phyloP scores from a whole-genome alignment of 2,797 vertebrate species.

The Lophius americanus region DNA sequence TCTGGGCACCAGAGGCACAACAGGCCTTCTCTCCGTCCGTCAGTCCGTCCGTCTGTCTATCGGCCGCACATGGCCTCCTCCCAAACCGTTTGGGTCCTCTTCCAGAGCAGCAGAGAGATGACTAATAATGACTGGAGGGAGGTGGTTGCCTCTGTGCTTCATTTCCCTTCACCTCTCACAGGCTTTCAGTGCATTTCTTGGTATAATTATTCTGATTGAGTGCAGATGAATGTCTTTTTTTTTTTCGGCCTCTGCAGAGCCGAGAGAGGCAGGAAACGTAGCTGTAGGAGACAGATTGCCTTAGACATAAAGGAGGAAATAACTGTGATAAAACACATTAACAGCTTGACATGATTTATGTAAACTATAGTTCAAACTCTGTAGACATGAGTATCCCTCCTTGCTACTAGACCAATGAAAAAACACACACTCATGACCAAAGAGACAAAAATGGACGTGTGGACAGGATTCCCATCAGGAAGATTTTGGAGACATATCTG shows the following conservation, averaged over 20 bases:
- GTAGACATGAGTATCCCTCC: conserved; percentile 12
- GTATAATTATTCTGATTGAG: conserved; percentile 76
- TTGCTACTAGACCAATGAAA: conserved; percentile 7
- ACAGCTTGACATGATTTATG: conserved; percentile 52
- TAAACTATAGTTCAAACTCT: conserved; percentile 31
- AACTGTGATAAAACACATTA: conserved; percentile 54
- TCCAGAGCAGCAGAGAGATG: conserved; percentile 66
- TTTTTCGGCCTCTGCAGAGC: conserved; percentile 35
- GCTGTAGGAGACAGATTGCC: conserved; percentile 61
- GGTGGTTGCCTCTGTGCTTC: conserved; percentile 67
- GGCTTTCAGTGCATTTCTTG: conserved; percentile 61
- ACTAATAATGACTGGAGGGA: conserved; percentile 73
- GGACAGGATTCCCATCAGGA: background rate
- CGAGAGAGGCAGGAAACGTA: conserved; percentile 46
- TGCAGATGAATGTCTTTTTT: conserved; percentile 68
- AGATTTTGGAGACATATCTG: too few species aligned
- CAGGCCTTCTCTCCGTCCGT: conserved; percentile 35
- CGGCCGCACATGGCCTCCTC: conserved; percentile 51
- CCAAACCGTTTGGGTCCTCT: conserved; percentile 48
- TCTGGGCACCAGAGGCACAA: conserved; percentile 57
- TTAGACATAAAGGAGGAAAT: conserved; percentile 58
- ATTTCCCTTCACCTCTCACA: conserved; percentile 66
- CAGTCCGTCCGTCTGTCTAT: conserved; percentile 39
- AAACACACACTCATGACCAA: too few species aligned
- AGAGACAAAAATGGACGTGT: background rate